A percentile compares a stretch with the other conserved stretches of the same genome.
Evolutionary conservation across 1,140 invertebrate species (phyloP).

Genomic region (Drosophila mauritiana): DNA sequence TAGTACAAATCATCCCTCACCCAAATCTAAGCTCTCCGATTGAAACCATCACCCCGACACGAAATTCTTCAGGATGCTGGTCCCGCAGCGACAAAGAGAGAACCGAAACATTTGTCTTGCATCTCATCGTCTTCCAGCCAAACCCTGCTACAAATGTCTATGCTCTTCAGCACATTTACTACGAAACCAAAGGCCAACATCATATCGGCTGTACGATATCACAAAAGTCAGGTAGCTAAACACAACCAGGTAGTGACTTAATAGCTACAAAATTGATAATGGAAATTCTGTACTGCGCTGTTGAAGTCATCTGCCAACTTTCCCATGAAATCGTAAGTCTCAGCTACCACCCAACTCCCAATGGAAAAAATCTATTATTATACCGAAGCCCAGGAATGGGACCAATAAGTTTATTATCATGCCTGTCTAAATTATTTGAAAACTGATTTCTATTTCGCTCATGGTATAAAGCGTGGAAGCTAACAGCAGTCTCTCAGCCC

Average conservation of each 20-base stretch:
- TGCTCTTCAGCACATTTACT: too few species aligned
- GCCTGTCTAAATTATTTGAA: neutral
- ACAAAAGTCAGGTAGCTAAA: too few species aligned
- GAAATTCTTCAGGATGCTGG: neutral
- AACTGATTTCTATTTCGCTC: neutral
- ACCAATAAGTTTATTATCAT: neutral
- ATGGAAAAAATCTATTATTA: neutral
- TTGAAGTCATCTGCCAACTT: neutral
- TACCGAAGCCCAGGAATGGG: neutral
- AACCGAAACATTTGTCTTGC: neutral
- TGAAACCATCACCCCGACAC: neutral
- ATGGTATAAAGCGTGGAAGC: neutral
- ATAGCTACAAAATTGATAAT: too few species aligned
- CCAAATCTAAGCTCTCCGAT: too few species aligned
- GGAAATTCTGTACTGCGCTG: neutral
- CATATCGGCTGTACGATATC: too few species aligned
- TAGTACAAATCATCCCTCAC: too few species aligned
- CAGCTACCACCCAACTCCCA: too few species aligned
- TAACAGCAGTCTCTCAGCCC: neutral
- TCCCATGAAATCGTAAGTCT: neutral
- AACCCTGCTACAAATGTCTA: too few species aligned
- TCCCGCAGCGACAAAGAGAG: neutral
- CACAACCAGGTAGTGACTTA: too few species aligned
- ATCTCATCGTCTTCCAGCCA: neutral
- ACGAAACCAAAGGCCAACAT: too few species aligned